Evolutionary conservation across 2,888 invertebrate genomes (phyloP), one percentile per base, ranked within the genome.

Genomic region (Tetragonisca angustula): DNA sequence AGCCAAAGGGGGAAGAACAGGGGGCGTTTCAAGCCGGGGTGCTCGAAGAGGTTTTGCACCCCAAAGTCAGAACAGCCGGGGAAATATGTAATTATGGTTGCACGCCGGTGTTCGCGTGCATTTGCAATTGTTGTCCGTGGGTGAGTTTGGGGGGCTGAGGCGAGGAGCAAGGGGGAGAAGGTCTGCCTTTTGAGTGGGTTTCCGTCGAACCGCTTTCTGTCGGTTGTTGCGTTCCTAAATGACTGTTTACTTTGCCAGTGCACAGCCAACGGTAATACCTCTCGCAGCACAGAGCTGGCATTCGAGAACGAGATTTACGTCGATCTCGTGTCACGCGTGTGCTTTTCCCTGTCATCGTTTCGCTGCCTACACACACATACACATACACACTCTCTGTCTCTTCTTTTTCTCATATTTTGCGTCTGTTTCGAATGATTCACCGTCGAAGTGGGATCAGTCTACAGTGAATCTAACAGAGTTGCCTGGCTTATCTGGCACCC

Each of bases 51-150:
- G 70, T 62, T 76, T 70, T 24, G 68, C 74, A 43, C 43, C 21
- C 27, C 15, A 15, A 24, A 61, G 61, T 61, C 59, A 59, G 67
- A 52, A 9, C 43, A 43, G 50, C 27, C 59, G 17, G 36, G 52
- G 74, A 74, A 79, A 68, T 74, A 74, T 79, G 43, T 79, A 79
- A 79, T 79, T 69, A 79, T 69, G 67, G 76, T 64, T 56, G 69
- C 49, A 21, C 49, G 19, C 17, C 17, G 61, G 32, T 56, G 56
- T 69, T 32, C 54, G 54, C 64, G 52, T 76, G 62, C 75, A 69
- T 49, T 76, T 70, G 62, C 49, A 56, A 76, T 56, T 50, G 76
- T 76, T 64, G 75, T 59, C 36, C 27, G 59, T 21, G 11, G 56
- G n/a, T 21, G 11, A 6, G 65, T 65, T 21, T 21, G 56, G 43